phyloP scores from a whole-genome alignment of 2,797 vertebrate genomes.

The Melanotaenia nigrans region DNA sequence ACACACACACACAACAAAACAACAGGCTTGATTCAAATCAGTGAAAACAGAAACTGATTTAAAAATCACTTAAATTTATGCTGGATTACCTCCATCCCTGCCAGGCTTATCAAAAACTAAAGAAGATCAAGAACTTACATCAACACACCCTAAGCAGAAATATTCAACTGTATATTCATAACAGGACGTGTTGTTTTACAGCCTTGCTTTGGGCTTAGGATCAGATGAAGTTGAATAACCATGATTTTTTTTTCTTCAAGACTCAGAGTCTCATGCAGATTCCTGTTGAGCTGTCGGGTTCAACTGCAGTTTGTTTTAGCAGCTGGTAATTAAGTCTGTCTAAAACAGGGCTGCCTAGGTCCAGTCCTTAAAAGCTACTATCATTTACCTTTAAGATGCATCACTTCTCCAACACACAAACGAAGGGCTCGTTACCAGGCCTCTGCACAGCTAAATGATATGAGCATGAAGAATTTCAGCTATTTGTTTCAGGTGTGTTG shows the following conservation, averaged over 20 bases:
- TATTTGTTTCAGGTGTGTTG: too few species aligned
- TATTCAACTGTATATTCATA: not conserved
- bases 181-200: not conserved
- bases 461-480: too few species aligned
- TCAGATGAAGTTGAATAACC: constrained; percentile 16
- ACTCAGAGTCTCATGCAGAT: not conserved
- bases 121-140: constrained; percentile 4
- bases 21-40: constrained; percentile 27
- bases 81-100: not conserved
- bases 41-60: constrained; percentile 30
- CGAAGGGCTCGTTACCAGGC: too few species aligned
- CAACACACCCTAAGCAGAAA: not conserved
- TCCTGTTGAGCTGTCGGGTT: constrained; percentile 9
- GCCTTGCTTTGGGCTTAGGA: not conserved
- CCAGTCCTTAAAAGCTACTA: too few species aligned
- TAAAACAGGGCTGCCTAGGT: not conserved
- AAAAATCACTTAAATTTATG: constrained; percentile 31
- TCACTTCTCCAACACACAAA: too few species aligned
- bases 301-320: not conserved
- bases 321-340: not conserved
- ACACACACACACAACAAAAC: not conserved
- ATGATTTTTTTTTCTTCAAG: not conserved
- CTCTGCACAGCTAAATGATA: too few species aligned
- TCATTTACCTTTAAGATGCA: too few species aligned
- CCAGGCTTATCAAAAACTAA: constrained; percentile 9